Evolutionary conservation across 2,797 vertebrate species (phyloP).

Genomic region (Psittacula echo): DNA sequence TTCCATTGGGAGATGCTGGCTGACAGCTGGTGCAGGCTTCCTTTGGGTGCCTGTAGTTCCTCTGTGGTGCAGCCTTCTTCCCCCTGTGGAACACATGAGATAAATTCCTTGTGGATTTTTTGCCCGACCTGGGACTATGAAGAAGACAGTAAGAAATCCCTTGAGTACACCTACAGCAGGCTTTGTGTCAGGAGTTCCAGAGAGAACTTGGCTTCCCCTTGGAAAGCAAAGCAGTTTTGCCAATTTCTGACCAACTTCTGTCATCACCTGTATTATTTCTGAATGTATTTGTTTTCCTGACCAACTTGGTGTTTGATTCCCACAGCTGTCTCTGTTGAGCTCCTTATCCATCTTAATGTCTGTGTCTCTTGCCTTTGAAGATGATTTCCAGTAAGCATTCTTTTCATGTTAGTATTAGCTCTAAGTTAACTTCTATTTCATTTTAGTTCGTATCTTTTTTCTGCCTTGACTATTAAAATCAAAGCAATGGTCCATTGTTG

Average conservation of each 20-base stretch:
- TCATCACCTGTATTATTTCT: neutral
- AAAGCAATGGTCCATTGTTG: neutral
- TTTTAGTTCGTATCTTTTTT: neutral
- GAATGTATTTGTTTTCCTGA: neutral
- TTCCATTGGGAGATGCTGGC: neutral
- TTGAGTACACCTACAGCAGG: neutral
- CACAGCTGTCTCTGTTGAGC: neutral
- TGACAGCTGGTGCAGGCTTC: neutral
- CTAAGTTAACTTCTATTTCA: neutral
- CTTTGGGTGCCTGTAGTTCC: neutral
- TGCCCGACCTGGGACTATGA: neutral
- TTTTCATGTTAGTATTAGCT: neutral
- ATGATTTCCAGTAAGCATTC: neutral
- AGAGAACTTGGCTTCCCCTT: neutral
- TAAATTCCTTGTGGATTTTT: neutral
- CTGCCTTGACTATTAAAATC: neutral
- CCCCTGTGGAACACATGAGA: neutral
- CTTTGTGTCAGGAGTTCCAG: neutral
- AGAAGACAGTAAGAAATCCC: neutral
- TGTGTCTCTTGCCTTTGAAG: neutral
- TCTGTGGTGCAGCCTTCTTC: neutral
- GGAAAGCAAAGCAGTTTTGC: neutral
- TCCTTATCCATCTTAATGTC: neutral
- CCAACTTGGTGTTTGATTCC: neutral
- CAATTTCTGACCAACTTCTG: neutral